Evolutionary conservation across 1,140 invertebrate species (phyloP).

Genomic region (Drosophila nasuta): DNA sequence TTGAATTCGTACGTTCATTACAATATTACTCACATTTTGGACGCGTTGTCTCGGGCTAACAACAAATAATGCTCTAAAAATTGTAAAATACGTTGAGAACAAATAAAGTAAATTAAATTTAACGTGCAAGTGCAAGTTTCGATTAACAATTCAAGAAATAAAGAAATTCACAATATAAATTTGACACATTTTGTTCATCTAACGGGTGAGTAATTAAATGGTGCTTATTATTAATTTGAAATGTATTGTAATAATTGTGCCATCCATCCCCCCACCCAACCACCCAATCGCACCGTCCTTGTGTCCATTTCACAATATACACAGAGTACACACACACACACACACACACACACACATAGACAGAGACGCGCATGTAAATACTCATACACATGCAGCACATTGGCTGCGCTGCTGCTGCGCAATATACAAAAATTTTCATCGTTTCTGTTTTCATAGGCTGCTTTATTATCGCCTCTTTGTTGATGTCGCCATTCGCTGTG

Average conservation of each 20-base stretch:
- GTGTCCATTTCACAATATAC: constrained; percentile 65
- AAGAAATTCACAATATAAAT: background rate
- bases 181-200: constrained; percentile 6
- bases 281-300: constrained; percentile 56
- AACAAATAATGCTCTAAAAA: constrained; percentile 31
- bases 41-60: constrained; percentile 11
- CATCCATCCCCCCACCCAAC: background rate
- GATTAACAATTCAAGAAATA: background rate
- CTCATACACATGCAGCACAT: constrained; percentile 17
- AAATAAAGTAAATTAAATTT: constrained; percentile 18
- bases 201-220: constrained; percentile 26
- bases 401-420: constrained; percentile 70
- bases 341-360: background rate
- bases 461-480: constrained; percentile 70
- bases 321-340: constrained; percentile 6
- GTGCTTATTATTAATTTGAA: background rate
- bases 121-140: constrained; percentile 30
- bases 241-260: constrained; percentile 26
- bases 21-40: constrained; percentile 45
- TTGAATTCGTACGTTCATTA: constrained; percentile 42
- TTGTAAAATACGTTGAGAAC: background rate
- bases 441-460: constrained; percentile 70
- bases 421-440: constrained; percentile 56
- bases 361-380: background rate
- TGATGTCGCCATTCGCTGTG: constrained; percentile 56